Evolutionary conservation across 1,140 invertebrate species (phyloP).

Genomic region (Macrotrachela quadricornifera): DNA sequence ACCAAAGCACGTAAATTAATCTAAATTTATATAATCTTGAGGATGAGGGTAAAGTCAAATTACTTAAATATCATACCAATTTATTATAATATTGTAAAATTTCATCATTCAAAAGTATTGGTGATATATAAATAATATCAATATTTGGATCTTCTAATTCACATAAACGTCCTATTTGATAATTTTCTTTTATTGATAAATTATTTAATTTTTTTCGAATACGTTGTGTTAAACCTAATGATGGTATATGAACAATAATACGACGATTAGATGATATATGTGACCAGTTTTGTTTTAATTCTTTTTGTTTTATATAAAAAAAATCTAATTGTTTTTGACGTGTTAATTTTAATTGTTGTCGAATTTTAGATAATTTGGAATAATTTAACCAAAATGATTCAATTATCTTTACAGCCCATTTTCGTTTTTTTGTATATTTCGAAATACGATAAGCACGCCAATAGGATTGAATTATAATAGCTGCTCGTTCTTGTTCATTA

Average conservation of each 20-base stretch:
- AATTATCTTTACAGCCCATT: slow-evolving; percentile 29
- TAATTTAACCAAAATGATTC: slow-evolving; percentile 29
- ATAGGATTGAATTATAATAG: slow-evolving; percentile 21
- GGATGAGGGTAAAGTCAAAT: too few relatives aligned
- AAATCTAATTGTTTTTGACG: slow-evolving; percentile 19
- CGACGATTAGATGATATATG: slow-evolving; percentile 19
- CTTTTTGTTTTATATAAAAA: slow-evolving; percentile 5
- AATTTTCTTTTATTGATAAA: slow-evolving; percentile 24
- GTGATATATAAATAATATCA: slow-evolving; percentile 29
- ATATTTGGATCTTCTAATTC: slow-evolving; percentile 28
- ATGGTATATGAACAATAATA: slow-evolving; percentile 27
- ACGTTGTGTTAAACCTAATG: slow-evolving; percentile 20
- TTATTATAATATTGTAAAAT: slow-evolving; percentile 30
- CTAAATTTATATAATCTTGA: too few relatives aligned
- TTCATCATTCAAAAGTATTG: slow-evolving; percentile 28
- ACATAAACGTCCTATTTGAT: slow-evolving; percentile 27
- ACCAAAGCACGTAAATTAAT: slow-evolving; percentile 12
- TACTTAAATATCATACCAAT: slow-evolving; percentile 14
- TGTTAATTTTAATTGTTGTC: slow-evolving; percentile 18
- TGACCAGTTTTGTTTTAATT: slow-evolving; percentile 22
- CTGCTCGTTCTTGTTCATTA: slow-evolving; percentile 18
- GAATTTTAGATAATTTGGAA: slow-evolving; percentile 24
- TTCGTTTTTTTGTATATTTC: slow-evolving; percentile 22
- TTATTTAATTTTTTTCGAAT: slow-evolving; percentile 22
- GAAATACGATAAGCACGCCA: slow-evolving; percentile 22